These are phyloP conservation scores for Marasmarcha lunaedactyla DNA, from an alignment of 2,888 invertebrate genomes.

Conservation along the genomic window DNA sequence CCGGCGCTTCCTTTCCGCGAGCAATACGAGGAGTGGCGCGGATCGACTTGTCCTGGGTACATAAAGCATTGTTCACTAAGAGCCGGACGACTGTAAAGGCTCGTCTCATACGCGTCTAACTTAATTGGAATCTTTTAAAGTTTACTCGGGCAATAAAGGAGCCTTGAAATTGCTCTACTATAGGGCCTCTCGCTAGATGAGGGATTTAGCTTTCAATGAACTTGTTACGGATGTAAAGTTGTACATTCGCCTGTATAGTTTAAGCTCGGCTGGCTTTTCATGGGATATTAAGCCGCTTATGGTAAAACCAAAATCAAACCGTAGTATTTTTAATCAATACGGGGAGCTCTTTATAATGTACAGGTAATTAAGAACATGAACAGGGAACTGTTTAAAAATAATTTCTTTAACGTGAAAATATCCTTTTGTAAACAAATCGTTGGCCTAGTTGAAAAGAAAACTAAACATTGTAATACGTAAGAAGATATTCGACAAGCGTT, in stretches of 20 bases:
- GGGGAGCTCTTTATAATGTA: no score
- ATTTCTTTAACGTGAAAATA: no score
- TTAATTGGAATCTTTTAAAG: constrained; percentile 68
- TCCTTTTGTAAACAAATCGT: no score
- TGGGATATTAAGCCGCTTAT: neutral
- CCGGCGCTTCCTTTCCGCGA: no score
- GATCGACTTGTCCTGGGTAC: neutral
- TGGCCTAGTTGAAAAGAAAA: no score
- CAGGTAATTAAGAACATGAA: no score
- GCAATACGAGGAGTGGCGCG: neutral
- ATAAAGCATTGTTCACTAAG: constrained; percentile 39
- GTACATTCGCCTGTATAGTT: neutral
- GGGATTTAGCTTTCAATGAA: constrained; percentile 1
- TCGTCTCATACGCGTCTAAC: constrained; percentile 22
- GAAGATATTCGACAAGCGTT: constrained; percentile 2
- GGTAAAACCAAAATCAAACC: neutral
- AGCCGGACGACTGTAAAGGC: constrained; percentile 38
- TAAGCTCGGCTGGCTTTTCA: neutral
- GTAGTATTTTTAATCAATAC: neutral
- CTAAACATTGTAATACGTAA: neutral
- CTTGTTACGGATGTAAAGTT: constrained; percentile 1
- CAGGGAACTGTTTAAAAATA: no score
- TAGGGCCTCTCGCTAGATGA: constrained; percentile 7
- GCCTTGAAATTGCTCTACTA: constrained; percentile 22
- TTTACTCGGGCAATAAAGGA: constrained; percentile 55